A percentile compares a stretch with the other conserved stretches of the same genome.
These are phyloP conservation scores for Oxyruncus cristatus DNA, from an alignment of 2,113 vertebrate species.

Conservation along the genomic window DNA sequence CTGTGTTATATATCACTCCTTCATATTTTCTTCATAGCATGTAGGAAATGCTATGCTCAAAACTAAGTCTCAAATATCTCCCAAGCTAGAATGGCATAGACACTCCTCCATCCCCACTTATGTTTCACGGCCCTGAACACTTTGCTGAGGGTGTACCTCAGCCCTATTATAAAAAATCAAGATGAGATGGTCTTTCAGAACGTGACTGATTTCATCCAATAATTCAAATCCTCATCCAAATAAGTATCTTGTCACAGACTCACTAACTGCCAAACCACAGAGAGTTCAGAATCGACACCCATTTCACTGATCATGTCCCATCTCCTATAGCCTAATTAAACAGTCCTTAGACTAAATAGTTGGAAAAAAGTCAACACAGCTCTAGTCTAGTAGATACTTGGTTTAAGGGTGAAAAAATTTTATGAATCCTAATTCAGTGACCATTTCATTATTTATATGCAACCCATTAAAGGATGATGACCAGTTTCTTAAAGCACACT, in stretches of 20 bases:
- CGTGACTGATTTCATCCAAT: not conserved
- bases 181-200: not conserved
- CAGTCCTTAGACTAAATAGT: not conserved
- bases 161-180: not conserved
- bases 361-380: not conserved
- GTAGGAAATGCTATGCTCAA: not conserved
- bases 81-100: not conserved
- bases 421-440: not conserved
- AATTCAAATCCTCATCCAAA: not conserved
- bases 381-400: not conserved
- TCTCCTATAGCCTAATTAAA: not conserved
- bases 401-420: not conserved
- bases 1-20: not conserved
- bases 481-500: not conserved
- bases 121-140: not conserved
- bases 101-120: not conserved
- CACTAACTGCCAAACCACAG: not conserved
- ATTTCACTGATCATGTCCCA: not conserved
- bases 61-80: not conserved
- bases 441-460: not conserved
- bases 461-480: not conserved
- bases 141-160: not conserved
- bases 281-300: not conserved
- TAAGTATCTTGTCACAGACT: not conserved
- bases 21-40: not conserved